These are phyloP conservation scores for Venustoraphidia nigricollis DNA, from an alignment of 2,888 invertebrate genomes.

Conservation along the genomic window DNA sequence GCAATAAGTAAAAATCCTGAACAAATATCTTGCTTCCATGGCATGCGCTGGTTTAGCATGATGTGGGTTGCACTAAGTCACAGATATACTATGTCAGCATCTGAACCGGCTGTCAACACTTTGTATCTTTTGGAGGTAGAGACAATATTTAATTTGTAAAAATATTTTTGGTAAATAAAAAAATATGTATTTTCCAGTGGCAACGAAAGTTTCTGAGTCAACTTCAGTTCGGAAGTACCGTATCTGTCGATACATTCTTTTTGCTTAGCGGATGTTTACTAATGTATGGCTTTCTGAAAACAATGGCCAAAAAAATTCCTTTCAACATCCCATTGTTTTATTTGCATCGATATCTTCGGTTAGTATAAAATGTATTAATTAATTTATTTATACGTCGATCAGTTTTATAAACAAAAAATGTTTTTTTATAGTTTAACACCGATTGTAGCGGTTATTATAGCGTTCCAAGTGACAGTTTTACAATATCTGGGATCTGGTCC, in stretches of 20 bases:
- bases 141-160: neutral
- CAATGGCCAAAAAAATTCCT: slow-evolving; percentile 16
- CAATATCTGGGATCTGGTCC: slow-evolving; percentile 33
- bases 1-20: slow-evolving; percentile 22
- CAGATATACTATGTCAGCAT: slow-evolving; percentile 17
- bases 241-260: slow-evolving; percentile 49
- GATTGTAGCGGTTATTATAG: slow-evolving; percentile 26
- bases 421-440: slow-evolving; percentile 26
- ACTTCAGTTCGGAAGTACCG: slow-evolving; percentile 26
- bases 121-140: slow-evolving; percentile 1
- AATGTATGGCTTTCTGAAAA: slow-evolving; percentile 27
- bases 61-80: slow-evolving; percentile 33
- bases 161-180: slow-evolving; percentile 5
- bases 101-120: slow-evolving; percentile 14
- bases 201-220: slow-evolving; percentile 13
- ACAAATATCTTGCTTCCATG: slow-evolving; percentile 29
- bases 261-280: slow-evolving; percentile 41
- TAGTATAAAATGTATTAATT: no score
- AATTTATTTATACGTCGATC: neutral
- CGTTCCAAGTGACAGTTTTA: slow-evolving; percentile 28
- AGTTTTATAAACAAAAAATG: no score
- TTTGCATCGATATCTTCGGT: slow-evolving; percentile 30
- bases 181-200: slow-evolving; percentile 20
- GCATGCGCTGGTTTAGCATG: slow-evolving; percentile 30
- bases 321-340: slow-evolving; percentile 24